These are phyloP conservation scores for Salvelinus fontinalis DNA, from an alignment of 2,113 vertebrate species.

Conservation along the genomic window DNA sequence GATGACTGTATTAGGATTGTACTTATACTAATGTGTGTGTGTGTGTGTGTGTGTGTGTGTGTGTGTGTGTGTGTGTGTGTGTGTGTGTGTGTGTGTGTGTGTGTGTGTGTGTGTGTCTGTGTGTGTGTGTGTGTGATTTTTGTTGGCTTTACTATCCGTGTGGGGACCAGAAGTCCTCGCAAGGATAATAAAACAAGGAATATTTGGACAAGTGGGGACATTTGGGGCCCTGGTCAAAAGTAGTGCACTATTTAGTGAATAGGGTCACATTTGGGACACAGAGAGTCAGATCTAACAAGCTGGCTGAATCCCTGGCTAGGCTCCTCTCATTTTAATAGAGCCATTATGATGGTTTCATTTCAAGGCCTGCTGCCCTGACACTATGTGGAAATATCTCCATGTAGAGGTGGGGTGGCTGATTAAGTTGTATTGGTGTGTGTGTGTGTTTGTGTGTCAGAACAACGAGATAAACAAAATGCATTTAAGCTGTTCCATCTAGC, in stretches of 20 bases:
- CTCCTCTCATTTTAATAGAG: slow-evolving; percentile 22
- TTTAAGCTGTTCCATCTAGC: neutral
- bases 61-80: too few species aligned
- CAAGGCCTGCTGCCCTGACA: slow-evolving; percentile 27
- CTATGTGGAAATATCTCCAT: neutral
- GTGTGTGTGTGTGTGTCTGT: too few species aligned
- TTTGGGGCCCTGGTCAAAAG: too few species aligned
- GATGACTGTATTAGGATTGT: neutral
- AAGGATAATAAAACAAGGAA: too few species aligned
- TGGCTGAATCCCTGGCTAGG: slow-evolving; percentile 9
- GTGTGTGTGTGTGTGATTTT: too few species aligned
- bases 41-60: too few species aligned
- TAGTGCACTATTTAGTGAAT: neutral
- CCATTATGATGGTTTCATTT: slow-evolving; percentile 33
- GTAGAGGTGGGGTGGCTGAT: neutral
- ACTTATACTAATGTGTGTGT: too few species aligned
- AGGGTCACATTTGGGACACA: neutral
- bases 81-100: too few species aligned
- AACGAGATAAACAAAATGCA: neutral
- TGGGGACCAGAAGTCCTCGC: too few species aligned
- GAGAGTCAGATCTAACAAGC: slow-evolving; percentile 24
- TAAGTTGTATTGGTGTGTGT: neutral
- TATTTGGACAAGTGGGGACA: too few species aligned
- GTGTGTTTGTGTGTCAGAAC: slow-evolving; percentile 2
- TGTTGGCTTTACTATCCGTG: too few species aligned